Evolutionary conservation across 1,140 invertebrate species (phyloP).

Genomic region (Calosoma granatense): DNA sequence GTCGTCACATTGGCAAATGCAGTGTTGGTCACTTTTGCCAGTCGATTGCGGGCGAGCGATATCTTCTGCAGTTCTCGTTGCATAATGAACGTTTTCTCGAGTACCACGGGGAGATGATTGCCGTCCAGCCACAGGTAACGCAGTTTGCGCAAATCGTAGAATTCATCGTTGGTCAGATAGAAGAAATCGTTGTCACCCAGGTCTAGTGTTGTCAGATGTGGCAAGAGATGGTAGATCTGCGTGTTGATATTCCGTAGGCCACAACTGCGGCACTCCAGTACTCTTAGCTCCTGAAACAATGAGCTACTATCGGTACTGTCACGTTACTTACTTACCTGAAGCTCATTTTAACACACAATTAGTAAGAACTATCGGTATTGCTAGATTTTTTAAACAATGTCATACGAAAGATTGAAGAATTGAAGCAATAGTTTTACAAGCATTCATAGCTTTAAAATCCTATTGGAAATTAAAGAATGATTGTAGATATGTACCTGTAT

Average conservation of each 20-base stretch:
- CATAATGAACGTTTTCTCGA: slow-evolving; percentile 60
- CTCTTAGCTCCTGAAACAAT: slow-evolving; percentile 47
- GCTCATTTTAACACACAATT: no score
- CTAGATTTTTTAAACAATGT: no score
- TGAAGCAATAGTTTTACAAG: no score
- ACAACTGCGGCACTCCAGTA: slow-evolving; percentile 58
- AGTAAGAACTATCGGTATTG: no score
- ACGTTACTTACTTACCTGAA: no score
- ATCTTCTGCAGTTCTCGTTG: slow-evolving; percentile 47
- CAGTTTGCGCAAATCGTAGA: slow-evolving; percentile 55
- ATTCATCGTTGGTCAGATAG: slow-evolving; percentile 63
- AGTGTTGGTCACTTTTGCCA: slow-evolving; percentile 57
- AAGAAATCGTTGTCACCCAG: slow-evolving; percentile 67
- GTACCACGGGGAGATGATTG: slow-evolving; percentile 62
- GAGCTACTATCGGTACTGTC: no score
- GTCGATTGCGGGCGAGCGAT: slow-evolving; percentile 55
- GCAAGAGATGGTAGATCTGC: slow-evolving; percentile 61
- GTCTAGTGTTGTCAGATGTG: slow-evolving; percentile 57
- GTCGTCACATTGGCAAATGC: slow-evolving; percentile 58
- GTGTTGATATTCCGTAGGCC: slow-evolving; percentile 61
- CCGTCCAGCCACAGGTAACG: slow-evolving; percentile 59
- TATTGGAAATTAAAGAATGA: no score
- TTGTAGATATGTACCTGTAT: slow-evolving; percentile 61
- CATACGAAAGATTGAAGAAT: no score
- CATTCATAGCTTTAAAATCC: no score